These are phyloP conservation scores for Julus scanicus DNA, from an alignment of 2,888 invertebrate genomes.

Conservation along the genomic window DNA sequence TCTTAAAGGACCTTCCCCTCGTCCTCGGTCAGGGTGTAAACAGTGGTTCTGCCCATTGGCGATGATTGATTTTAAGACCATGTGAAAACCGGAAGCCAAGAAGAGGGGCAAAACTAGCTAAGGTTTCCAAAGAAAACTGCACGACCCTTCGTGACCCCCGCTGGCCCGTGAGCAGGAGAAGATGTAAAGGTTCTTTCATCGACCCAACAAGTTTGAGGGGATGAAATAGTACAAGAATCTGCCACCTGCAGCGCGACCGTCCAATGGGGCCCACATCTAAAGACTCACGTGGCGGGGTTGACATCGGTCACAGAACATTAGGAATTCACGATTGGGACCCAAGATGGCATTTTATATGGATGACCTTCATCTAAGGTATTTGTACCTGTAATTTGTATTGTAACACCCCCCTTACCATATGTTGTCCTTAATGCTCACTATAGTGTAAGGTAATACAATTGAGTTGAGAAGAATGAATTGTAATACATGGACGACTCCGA, in stretches of 20 bases:
- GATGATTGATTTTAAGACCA: neutral
- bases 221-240: neutral
- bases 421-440: too few species aligned
- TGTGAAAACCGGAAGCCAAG: conserved; percentile 23
- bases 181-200: conserved; percentile 8
- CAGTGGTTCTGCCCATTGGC: neutral
- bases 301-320: too few species aligned
- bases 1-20: neutral
- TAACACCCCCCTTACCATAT: too few species aligned
- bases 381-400: too few species aligned
- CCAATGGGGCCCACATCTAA: neutral
- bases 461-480: too few species aligned
- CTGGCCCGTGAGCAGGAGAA: neutral
- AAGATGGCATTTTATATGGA: neutral
- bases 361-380: too few species aligned
- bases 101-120: neutral
- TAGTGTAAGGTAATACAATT: too few species aligned
- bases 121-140: neutral
- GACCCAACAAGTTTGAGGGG: neutral
- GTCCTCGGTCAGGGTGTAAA: neutral
- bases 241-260: neutral
- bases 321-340: too few species aligned
- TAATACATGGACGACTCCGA: too few species aligned
- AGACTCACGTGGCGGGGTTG: too few species aligned
- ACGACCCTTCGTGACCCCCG: conserved; percentile 28